Evolutionary conservation across 2,888 invertebrate species (phyloP).

Genomic region (Liposcelis brunnea): DNA sequence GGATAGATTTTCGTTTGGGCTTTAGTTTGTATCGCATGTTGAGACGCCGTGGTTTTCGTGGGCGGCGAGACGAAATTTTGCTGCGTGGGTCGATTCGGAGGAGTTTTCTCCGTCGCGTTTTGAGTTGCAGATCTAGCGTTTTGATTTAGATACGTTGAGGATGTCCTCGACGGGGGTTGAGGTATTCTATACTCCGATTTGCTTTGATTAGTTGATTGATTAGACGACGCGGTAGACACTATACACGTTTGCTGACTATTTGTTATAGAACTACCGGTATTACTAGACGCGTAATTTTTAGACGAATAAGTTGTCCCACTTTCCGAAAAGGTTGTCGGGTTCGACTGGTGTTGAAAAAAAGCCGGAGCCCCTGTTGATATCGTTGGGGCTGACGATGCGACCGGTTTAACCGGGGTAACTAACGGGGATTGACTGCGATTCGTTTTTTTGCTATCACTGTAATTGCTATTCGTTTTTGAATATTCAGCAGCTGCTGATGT

Average conservation of each 20-base stretch:
- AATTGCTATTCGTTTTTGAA: constrained; percentile 10
- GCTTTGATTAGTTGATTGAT: constrained; percentile 1
- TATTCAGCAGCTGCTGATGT: constrained; percentile 12
- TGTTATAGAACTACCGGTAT: constrained; percentile 10
- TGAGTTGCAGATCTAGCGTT: constrained; percentile 5
- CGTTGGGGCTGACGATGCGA: constrained; percentile 12
- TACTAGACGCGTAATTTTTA: too few relatives aligned
- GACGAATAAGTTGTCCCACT: constrained; percentile 28
- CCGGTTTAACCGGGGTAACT: constrained; percentile 13
- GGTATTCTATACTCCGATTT: constrained; percentile 15
- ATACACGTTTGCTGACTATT: constrained; percentile 19
- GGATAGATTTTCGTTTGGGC: constrained; percentile 16
- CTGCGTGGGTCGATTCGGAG: constrained; percentile 12
- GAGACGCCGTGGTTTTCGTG: constrained; percentile 21
- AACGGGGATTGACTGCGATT: constrained; percentile 13
- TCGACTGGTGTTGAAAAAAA: constrained; percentile 46
- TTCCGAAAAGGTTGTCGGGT: constrained; percentile 32
- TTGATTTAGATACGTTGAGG: constrained; percentile 5
- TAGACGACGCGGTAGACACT: constrained; percentile 14
- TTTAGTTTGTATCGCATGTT: constrained; percentile 15
- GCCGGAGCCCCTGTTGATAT: constrained; percentile 27
- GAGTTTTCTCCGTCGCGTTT: constrained; percentile 9
- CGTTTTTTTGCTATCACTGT: constrained; percentile 11
- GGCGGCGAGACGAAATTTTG: constrained; percentile 16
- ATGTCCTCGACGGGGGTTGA: constrained; percentile 14